phyloP scores from a whole-genome alignment of 2,797 vertebrate species.

The Pterois miles region DNA sequence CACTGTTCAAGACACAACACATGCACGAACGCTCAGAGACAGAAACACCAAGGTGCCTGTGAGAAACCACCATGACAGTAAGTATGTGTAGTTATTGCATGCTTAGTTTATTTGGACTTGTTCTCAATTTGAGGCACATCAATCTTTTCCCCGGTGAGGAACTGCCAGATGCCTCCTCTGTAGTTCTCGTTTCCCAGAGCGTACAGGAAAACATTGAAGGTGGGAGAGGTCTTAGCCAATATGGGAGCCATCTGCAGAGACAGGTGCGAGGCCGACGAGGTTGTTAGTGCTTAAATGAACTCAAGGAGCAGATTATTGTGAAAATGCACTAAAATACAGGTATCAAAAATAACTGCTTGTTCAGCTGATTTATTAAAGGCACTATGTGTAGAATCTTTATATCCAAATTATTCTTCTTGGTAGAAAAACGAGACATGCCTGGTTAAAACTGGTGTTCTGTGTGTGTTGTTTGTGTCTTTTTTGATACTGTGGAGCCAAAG shows the following conservation, averaged over 20 bases:
- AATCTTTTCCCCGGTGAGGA: conserved; percentile 90
- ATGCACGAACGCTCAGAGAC: conserved; percentile 42
- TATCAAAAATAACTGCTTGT: background rate
- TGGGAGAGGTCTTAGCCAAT: conserved; percentile 92
- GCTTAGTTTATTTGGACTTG: conserved; percentile 88
- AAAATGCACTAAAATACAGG: background rate
- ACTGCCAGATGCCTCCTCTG: conserved; percentile 91
- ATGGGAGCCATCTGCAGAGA: conserved; percentile 91
- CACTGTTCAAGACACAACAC: conserved; percentile 33
- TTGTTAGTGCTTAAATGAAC: background rate
- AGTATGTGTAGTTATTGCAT: conserved; percentile 57
- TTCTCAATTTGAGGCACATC: conserved; percentile 87
- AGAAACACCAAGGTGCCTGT: conserved; percentile 57
- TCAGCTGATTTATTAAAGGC: background rate
- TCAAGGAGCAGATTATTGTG: background rate
- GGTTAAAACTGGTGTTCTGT: background rate
- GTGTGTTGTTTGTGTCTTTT: background rate
- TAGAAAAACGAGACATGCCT: background rate
- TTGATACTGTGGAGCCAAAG: background rate
- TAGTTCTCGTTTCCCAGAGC: conserved; percentile 92
- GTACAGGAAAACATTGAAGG: conserved; percentile 90
- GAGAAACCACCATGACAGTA: conserved; percentile 73
- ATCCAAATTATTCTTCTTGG: background rate
- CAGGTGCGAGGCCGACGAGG: background rate
- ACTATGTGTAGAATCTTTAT: background rate